A percentile compares a stretch with the other conserved stretches of the same genome.
These are phyloP conservation scores for Equus quagga DNA, from an alignment of 2,113 vertebrate genomes.

Conservation along the genomic window DNA sequence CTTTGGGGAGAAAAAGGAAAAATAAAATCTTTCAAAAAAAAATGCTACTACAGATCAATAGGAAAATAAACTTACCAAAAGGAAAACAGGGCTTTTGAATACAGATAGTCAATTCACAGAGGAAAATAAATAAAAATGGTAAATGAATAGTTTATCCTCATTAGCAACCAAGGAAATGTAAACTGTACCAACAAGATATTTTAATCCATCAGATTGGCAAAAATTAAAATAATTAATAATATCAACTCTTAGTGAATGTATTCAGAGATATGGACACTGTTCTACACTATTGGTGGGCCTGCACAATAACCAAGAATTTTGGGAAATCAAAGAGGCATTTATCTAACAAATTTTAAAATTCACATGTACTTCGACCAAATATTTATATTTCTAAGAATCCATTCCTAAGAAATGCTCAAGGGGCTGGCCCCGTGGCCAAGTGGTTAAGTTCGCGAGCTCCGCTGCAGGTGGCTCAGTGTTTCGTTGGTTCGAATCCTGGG, in stretches of 20 bases:
- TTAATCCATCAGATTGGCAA: not conserved
- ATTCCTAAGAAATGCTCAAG: not conserved
- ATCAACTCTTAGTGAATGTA: not conserved
- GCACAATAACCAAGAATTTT: not conserved
- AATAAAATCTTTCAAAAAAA: no score
- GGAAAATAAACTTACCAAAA: not conserved
- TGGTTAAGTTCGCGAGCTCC: no score
- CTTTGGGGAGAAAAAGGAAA: no score
- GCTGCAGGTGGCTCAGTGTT: no score
- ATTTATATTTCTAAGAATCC: not conserved
- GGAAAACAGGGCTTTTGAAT: not conserved
- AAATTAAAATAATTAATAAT: not conserved
- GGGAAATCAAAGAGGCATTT: not conserved
- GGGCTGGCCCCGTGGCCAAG: no score
- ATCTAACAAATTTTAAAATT: not conserved
- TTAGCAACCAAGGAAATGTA: not conserved
- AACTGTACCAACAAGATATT: not conserved
- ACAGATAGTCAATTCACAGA: not conserved
- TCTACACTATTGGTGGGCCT: not conserved
- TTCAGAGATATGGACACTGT: not conserved
- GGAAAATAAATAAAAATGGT: not conserved
- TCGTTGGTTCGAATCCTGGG: no score
- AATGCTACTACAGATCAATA: not conserved
- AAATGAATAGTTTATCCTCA: not conserved
- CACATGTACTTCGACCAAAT: not conserved